These are phyloP conservation scores for Columba livia DNA, from an alignment of 2,113 vertebrate genomes.

Conservation along the genomic window DNA sequence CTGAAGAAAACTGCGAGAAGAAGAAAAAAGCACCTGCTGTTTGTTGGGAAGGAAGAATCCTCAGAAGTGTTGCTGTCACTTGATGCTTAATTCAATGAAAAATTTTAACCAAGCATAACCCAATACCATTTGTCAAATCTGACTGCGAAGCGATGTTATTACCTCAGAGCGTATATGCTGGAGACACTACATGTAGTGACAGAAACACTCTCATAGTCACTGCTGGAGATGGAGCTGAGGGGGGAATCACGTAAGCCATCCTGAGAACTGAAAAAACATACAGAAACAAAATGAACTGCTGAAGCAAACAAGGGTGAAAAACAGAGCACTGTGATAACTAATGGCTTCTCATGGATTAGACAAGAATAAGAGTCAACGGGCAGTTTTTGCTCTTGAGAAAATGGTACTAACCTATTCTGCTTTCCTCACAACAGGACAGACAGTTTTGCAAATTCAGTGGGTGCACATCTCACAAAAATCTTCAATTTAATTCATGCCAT, in stretches of 20 bases:
- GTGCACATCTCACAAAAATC: not conserved
- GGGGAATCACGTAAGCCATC: constrained; percentile 81
- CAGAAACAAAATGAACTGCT: constrained; percentile 67
- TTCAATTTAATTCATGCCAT: not conserved
- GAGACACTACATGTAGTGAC: constrained; percentile 93
- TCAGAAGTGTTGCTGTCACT: constrained; percentile 66
- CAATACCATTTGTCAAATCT: constrained; percentile 30
- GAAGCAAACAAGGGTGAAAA: constrained; percentile 39
- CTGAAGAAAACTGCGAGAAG: not conserved
- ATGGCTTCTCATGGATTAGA: not conserved
- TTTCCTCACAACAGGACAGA: not conserved
- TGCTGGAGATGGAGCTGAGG: constrained; percentile 89
- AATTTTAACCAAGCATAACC: constrained; percentile 15
- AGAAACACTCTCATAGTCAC: constrained; percentile 92
- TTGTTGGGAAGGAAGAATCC: constrained; percentile 18
- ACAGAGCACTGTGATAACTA: constrained; percentile 38
- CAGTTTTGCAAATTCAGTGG: not conserved
- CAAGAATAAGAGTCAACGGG: not conserved
- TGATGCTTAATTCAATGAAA: not conserved
- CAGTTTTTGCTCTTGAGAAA: not conserved
- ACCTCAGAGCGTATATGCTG: constrained; percentile 88
- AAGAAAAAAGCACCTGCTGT: not conserved
- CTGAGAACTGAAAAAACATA: constrained; percentile 83
- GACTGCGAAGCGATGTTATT: constrained; percentile 67
- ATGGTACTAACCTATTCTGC: not conserved